phyloP scores from a whole-genome alignment of 2,888 invertebrate genomes.

The Noctua janthe region DNA sequence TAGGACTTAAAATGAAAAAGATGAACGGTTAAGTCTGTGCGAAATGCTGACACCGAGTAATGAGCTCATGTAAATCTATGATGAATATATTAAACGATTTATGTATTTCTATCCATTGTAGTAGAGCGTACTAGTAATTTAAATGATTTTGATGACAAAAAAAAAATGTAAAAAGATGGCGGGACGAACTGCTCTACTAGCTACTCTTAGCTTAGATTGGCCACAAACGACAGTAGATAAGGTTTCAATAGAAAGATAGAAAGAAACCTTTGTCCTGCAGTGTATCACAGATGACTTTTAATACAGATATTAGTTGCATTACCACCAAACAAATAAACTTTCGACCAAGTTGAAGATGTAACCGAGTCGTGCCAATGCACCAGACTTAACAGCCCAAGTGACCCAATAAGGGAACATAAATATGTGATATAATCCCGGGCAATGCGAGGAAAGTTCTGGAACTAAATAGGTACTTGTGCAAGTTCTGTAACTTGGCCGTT shows the following conservation, averaged over 20 bases:
- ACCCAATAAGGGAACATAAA: slow-evolving; percentile 52
- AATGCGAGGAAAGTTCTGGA: slow-evolving; percentile 47
- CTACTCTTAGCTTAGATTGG: neutral
- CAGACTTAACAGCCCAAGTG: slow-evolving; percentile 23
- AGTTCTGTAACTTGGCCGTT: slow-evolving; percentile 55
- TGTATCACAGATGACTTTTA: neutral
- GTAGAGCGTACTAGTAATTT: no score
- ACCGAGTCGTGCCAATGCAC: slow-evolving; percentile 14
- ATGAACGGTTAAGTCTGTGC: slow-evolving; percentile 14
- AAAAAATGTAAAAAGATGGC: no score
- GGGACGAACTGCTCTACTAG: no score
- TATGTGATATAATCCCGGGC: slow-evolving; percentile 48
- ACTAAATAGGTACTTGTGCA: slow-evolving; percentile 35
- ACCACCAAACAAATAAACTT: neutral
- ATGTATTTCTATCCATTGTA: no score
- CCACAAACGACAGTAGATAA: neutral
- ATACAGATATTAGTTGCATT: neutral
- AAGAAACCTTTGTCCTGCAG: neutral
- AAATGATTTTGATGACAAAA: no score
- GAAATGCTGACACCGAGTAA: slow-evolving; percentile 19
- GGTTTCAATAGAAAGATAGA: neutral
- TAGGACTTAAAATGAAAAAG: slow-evolving; percentile 38
- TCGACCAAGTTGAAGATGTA: slow-evolving; percentile 11
- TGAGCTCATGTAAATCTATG: neutral
- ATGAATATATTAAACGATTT: no score